Base-by-base conservation (phyloP, 2,113 vertebrate genomes). In the Indicator maculatus region DNA sequence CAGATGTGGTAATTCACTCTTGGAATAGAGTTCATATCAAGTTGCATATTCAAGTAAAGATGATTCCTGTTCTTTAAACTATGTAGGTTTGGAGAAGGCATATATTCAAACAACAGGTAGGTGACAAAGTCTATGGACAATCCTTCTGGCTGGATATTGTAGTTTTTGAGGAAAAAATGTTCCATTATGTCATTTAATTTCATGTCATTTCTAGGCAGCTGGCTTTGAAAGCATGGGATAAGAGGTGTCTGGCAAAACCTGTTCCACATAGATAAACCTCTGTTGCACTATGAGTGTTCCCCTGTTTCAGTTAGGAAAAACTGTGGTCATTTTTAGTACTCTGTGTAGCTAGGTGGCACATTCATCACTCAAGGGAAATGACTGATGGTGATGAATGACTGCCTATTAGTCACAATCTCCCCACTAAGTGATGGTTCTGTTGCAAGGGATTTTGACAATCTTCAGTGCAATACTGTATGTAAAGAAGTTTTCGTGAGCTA, bases 1-100 rank as follows among this genome's bases (percentile, higher is more conserved):
- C 91, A 95, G 90, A 90, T 93, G 88, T 90, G 88, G 53, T 41
- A 72, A 94, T 91, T 91, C 79, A 41, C 33, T 75, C 38, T 90
- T 88, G 79, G 53, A 95, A 50, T 5, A 3, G 33, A 31, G 50
- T 1, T 93, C 80, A 14, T 8, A 58, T 88, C 58, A 8, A 81
- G 33, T 33, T 94, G 73, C 38, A 21, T 15, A 11, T 45, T 55
- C 60, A n/a, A 94, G 72, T 28, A 72, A 93, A 86, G 39, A 53
- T 4, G 2, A 27, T 84, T 91, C 61, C 89, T 93, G 19, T 20
- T 8, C 72, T 83, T 86, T 88, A 95, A 94, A 64, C 75, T 60
- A 8, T 2, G 14, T 7, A 58, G 56, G 61, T 90, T 59, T 80
- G 79, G 26, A 81, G 74, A 26, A 78, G 69, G 31, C 65, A 16